Base-by-base conservation (phyloP, 2,797 vertebrate species). In the Gephyroberyx darwinii region DNA sequence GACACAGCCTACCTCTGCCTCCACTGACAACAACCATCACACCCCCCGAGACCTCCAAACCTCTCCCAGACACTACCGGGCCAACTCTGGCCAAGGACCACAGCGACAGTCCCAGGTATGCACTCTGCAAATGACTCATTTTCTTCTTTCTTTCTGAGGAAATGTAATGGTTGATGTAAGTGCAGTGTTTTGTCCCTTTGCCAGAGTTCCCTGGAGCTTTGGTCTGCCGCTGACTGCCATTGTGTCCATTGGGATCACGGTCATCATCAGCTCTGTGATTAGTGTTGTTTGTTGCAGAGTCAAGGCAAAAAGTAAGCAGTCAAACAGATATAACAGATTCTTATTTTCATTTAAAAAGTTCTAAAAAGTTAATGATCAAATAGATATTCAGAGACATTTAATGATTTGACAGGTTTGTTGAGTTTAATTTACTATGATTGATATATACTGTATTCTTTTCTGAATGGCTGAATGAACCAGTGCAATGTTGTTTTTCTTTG, bases 131-230 rank as follows among this genome's bases (percentile, higher is more conserved):
- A 65, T 58, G 8, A 31, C n/a, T 69, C 8, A n/a, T n/a, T n/a
- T 8, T 68, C 69, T 56, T 17, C 5, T 1, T 69, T 33, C 5
- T 75, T 39, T 73, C 9, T 59, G n/a, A 26, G 43, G 9, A 12
- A 14, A 57, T 14, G 35, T 2, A 31, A 20, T 0, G 0, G 0
- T 26, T 26, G 1, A 69, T 68, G 5, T 61, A 3, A 69, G 35
- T 69, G 39, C 39, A 35, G 17, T 61, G 5, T 69, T 37, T 13
- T 47, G 5, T 65, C 52, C 58, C 47, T 30, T 77, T 52, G 12
- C 17, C 70, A 92, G 92, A 56, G 16, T 75, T 26, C 43, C 75
- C 31, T 87, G 88, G 90, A 84, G 65, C 30, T 80, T 84, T 20
- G 47, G 63, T 39, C 33, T 88, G 50, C 75, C 26, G 0, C 50